Conservation (phyloP, 53 echinoderm and acorn worm genomes). For the Crossaster papposus region DNA sequence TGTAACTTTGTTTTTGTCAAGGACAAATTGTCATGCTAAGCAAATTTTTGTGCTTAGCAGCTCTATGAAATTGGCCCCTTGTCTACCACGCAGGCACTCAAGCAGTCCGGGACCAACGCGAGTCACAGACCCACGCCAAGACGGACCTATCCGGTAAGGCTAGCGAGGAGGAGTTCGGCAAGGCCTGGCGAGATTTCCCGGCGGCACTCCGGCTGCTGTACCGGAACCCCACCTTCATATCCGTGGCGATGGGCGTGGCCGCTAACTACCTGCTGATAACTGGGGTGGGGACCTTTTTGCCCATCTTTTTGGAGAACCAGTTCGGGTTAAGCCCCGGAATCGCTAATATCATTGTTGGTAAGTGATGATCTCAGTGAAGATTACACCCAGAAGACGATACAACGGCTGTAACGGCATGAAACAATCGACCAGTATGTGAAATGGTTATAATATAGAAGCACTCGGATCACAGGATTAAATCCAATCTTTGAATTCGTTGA, state of each 20-base stretch:
- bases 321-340: constrained; percentile 75
- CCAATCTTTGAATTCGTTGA: too few relatives aligned
- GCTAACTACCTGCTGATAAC: constrained; percentile 59
- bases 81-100: not conserved
- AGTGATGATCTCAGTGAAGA: too few relatives aligned
- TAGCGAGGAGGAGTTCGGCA: constrained; percentile 39
- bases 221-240: constrained; percentile 73
- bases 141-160: constrained; percentile 45
- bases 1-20: too few relatives aligned
- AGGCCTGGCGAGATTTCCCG: constrained; percentile 64
- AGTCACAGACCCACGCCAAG: constrained; percentile 57
- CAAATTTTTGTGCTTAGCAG: too few relatives aligned
- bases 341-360: constrained; percentile 78
- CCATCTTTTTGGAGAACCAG: constrained; percentile 75
- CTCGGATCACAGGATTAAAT: too few relatives aligned
- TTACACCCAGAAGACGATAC: too few relatives aligned
- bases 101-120: constrained; percentile 33
- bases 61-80: too few relatives aligned
- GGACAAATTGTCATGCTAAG: too few relatives aligned
- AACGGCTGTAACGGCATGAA: too few relatives aligned
- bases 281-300: constrained; percentile 73
- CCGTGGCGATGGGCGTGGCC: constrained; percentile 36
- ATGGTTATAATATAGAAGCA: too few relatives aligned
- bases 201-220: constrained; percentile 60
- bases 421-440: too few relatives aligned